Evolutionary conservation across 1,140 invertebrate species (phyloP).

Genomic region (Phocides pigmalion): DNA sequence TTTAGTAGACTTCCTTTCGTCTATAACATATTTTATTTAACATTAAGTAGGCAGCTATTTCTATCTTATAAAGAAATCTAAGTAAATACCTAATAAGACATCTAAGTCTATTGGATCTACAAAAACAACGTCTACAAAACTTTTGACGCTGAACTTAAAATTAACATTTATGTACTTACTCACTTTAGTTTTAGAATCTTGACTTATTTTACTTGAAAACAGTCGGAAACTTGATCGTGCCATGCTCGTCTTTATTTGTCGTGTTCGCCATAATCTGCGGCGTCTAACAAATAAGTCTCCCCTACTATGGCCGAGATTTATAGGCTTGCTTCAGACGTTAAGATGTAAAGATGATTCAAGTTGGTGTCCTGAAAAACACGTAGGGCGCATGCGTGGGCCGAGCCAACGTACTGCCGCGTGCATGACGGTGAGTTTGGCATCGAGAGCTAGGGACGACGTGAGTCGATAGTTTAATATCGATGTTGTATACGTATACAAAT

Average conservation of each 20-base stretch:
- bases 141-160: background rate
- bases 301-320: slow-evolving; percentile 51
- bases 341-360: slow-evolving; percentile 60
- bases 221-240: slow-evolving; percentile 11
- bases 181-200: background rate
- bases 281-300: slow-evolving; percentile 37
- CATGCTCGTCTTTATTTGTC: slow-evolving; percentile 2
- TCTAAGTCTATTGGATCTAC: too few species aligned
- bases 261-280: slow-evolving; percentile 36
- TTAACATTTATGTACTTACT: background rate
- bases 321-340: slow-evolving; percentile 52
- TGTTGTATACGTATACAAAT: too few species aligned
- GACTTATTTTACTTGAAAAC: background rate
- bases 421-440: slow-evolving; percentile 43
- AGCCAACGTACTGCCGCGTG: slow-evolving; percentile 30
- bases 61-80: too few species aligned
- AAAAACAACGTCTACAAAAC: too few species aligned
- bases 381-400: slow-evolving; percentile 43
- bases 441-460: slow-evolving; percentile 39
- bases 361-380: slow-evolving; percentile 68
- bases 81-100: too few species aligned
- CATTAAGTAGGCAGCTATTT: too few species aligned
- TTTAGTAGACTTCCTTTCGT: too few species aligned
- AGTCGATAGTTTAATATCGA: slow-evolving; percentile 47
- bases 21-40: too few species aligned